These are phyloP conservation scores for Dromococcyx pavoninus DNA, from an alignment of 2,797 vertebrate genomes.

Conservation along the genomic window DNA sequence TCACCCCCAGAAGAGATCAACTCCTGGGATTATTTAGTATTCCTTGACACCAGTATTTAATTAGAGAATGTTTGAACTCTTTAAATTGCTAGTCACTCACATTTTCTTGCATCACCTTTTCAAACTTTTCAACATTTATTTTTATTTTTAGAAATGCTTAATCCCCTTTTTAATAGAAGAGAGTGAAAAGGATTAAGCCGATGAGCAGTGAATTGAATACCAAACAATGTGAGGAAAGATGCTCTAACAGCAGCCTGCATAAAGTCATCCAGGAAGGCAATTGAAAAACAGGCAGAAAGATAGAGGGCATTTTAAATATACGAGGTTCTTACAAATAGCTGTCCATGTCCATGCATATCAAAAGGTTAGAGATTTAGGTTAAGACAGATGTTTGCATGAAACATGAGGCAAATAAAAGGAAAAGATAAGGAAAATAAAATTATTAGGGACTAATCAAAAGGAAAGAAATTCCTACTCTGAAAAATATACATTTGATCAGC, in stretches of 20 bases:
- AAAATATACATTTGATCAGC: background rate
- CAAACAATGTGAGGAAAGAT: constrained; percentile 60
- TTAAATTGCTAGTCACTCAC: constrained; percentile 26
- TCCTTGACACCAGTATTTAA: constrained; percentile 20
- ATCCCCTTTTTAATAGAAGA: constrained; percentile 75
- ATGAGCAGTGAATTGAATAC: constrained; percentile 62
- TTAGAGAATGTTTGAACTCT: constrained; percentile 47
- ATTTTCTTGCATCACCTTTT: constrained; percentile 40
- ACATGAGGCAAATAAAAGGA: background rate
- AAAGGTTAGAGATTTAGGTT: background rate
- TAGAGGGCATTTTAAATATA: background rate
- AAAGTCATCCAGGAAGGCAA: background rate
- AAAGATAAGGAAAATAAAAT: background rate
- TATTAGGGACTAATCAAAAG: background rate
- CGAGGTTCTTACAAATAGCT: background rate
- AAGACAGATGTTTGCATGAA: background rate
- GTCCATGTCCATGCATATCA: fast-evolving
- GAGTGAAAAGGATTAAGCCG: constrained; percentile 71
- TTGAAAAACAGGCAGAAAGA: background rate
- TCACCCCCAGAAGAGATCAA: background rate
- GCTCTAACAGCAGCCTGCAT: background rate
- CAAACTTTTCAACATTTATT: constrained; percentile 65
- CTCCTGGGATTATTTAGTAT: constrained; percentile 19
- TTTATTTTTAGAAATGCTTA: constrained; percentile 71
- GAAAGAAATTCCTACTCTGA: background rate